These are phyloP conservation scores for Apamea anceps DNA, from an alignment of 2,888 invertebrate genomes.

Conservation along the genomic window DNA sequence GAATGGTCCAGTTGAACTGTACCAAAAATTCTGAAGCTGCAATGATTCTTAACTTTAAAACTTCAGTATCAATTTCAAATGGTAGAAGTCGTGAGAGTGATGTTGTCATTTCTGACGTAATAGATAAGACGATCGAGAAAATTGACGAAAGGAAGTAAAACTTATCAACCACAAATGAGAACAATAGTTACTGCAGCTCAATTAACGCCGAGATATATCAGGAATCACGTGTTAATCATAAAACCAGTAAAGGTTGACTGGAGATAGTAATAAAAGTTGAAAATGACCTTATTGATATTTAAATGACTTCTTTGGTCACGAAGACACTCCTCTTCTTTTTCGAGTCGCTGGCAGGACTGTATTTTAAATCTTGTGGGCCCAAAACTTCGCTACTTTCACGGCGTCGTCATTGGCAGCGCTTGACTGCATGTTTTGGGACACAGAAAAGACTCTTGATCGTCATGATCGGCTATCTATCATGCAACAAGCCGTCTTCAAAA, in stretches of 20 bases:
- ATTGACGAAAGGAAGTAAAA: conserved; percentile 15
- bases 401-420: no score
- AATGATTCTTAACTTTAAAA: not conserved
- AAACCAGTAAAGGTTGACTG: conserved; percentile 7
- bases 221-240: conserved; percentile 30
- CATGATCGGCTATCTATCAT: not conserved
- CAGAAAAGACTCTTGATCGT: no score
- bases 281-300: not conserved
- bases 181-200: conserved; percentile 16
- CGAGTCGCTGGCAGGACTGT: no score
- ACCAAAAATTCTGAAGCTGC: not conserved
- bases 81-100: not conserved
- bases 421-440: no score
- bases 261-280: not conserved
- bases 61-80: not conserved
- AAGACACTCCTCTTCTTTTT: no score
- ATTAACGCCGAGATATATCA: conserved; percentile 10
- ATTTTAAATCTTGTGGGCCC: no score
- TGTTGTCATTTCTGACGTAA: conserved; percentile 1
- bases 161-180: conserved; percentile 13
- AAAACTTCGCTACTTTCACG: no score
- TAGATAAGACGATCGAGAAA: not conserved
- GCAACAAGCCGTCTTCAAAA: not conserved
- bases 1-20: not conserved
- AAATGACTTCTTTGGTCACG: not conserved